A percentile compares a stretch with the other conserved stretches of the same genome.
Evolutionary conservation across 2,113 vertebrate genomes (phyloP).

Genomic region (Atlantisia rogersi): DNA sequence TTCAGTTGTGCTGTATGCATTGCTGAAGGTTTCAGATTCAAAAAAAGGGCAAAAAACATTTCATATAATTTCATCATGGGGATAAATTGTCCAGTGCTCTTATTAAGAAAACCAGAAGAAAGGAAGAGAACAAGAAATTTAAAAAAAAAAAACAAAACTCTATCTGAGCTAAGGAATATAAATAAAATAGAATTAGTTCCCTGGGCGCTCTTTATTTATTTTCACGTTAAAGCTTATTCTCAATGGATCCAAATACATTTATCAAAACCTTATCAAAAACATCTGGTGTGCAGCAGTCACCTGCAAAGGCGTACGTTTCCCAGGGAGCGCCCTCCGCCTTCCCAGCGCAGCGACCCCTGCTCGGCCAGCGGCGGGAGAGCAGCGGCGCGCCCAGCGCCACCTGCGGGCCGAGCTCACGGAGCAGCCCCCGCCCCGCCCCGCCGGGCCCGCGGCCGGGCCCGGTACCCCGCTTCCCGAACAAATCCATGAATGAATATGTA

Average conservation of each 20-base stretch:
- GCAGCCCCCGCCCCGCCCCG: too few species aligned
- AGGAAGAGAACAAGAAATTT: slow-evolving; percentile 4
- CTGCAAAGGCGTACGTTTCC: not conserved
- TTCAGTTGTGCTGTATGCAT: slow-evolving; percentile 68
- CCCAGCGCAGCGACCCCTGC: not conserved
- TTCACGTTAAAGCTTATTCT: slow-evolving; percentile 40
- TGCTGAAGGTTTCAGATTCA: slow-evolving; percentile 63
- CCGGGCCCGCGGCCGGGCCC: too few species aligned
- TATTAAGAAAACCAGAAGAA: slow-evolving; percentile 17
- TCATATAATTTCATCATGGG: slow-evolving; percentile 42
- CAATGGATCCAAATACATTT: not conserved
- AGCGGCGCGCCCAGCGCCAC: slow-evolving; percentile 31
- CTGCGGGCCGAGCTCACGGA: slow-evolving; percentile 34
- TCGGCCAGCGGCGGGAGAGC: not conserved
- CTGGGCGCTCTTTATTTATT: slow-evolving; percentile 30
- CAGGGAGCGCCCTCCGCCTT: not conserved
- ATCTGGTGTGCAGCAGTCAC: slow-evolving; percentile 29
- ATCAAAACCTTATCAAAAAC: slow-evolving; percentile 47
- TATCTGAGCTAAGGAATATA: slow-evolving; percentile 9
- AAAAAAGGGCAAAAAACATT: slow-evolving; percentile 64
- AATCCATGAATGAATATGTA: too few species aligned
- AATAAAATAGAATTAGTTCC: slow-evolving; percentile 51
- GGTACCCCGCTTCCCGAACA: too few species aligned
- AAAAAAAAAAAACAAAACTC: not conserved
- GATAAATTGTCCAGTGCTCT: slow-evolving; percentile 40